Conservation (phyloP, 2,888 invertebrate species). For the Drosophila multiciliata region DNA sequence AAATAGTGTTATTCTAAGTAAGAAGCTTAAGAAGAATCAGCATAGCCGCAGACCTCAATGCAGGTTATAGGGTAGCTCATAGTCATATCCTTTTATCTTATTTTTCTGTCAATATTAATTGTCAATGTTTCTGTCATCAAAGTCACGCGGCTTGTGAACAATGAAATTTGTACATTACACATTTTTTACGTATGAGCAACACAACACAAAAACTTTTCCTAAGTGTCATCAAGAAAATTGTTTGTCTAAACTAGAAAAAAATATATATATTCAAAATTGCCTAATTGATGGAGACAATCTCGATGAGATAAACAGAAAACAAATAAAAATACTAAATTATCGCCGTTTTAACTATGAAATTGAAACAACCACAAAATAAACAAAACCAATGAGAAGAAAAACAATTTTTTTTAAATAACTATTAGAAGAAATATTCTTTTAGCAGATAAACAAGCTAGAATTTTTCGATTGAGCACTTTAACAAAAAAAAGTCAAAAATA, state of each 20-base stretch:
- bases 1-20: no score
- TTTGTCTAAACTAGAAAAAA: not conserved
- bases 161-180: not conserved
- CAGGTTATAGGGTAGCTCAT: not conserved
- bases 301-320: not conserved
- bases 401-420: fast-evolving
- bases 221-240: not conserved
- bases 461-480: not conserved
- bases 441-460: not conserved
- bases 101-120: not conserved
- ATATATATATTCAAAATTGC: not conserved
- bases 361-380: not conserved
- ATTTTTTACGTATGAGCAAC: not conserved
- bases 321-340: not conserved
- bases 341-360: not conserved
- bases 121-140: slow-evolving; percentile 9
- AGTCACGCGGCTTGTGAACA: slow-evolving; percentile 11
- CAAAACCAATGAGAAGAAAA: not conserved
- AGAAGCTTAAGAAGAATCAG: not conserved
- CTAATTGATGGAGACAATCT: not conserved
- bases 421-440: not conserved
- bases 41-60: not conserved
- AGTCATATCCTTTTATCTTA: not conserved
- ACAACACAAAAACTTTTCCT: not conserved
- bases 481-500: not conserved